Evolutionary conservation across 2,797 vertebrate species (phyloP).

Genomic region (Benthosema pterotum): DNA sequence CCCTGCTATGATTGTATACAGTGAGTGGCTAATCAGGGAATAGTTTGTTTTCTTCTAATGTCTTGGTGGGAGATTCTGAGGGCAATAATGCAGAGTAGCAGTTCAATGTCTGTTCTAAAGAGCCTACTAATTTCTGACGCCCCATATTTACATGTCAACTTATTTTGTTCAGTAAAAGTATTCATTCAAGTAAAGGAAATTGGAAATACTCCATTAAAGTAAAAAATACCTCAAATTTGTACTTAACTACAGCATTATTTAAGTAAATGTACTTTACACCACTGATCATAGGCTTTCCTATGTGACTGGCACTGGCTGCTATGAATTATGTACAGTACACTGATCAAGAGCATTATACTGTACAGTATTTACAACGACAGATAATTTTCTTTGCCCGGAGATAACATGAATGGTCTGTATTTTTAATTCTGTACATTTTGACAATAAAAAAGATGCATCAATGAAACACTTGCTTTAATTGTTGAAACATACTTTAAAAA

Average conservation of each 20-base stretch:
- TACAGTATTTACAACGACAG: slow-evolving; percentile 16
- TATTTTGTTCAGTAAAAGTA: background rate
- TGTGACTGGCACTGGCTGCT: slow-evolving; percentile 21
- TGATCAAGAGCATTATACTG: slow-evolving; percentile 36
- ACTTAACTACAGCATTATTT: no score
- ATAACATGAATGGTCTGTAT: slow-evolving; percentile 30
- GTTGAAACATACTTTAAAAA: background rate
- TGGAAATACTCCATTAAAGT: no score
- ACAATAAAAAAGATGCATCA: slow-evolving; percentile 45
- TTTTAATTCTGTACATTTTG: slow-evolving; percentile 51
- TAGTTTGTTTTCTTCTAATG: slow-evolving; percentile 18
- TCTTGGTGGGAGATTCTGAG: slow-evolving; percentile 15
- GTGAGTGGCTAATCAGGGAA: slow-evolving; percentile 26
- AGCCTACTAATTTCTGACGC: background rate
- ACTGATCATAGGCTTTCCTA: slow-evolving; percentile 24
- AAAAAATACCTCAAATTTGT: no score
- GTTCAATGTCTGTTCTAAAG: background rate
- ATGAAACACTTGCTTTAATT: slow-evolving; percentile 9
- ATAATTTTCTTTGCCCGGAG: slow-evolving; percentile 25
- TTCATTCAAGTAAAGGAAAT: no score
- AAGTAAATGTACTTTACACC: no score
- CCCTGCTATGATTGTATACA: slow-evolving; percentile 7
- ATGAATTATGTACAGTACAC: slow-evolving; percentile 27
- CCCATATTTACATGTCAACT: slow-evolving; percentile 12
- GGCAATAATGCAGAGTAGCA: slow-evolving; percentile 6